phyloP scores from a whole-genome alignment of 2,888 invertebrate genomes.

The Morinoia aosen region DNA sequence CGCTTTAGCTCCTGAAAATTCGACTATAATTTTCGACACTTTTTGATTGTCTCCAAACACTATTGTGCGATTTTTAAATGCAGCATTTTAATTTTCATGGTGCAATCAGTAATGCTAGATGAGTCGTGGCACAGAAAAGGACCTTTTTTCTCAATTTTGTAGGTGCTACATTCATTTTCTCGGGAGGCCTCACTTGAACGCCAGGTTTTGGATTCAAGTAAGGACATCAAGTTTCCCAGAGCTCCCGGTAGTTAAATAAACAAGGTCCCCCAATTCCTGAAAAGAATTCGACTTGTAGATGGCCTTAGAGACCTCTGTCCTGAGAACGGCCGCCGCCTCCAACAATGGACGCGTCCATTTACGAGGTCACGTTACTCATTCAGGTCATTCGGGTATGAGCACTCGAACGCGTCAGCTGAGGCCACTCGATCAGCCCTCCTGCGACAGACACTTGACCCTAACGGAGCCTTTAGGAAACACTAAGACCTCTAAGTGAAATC shows the following conservation, averaged over 20 bases:
- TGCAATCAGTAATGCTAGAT: too few relatives aligned
- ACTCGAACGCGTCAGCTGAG: background rate
- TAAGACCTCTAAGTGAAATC: slow-evolving; percentile 20
- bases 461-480: slow-evolving; percentile 36
- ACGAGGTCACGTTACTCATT: slow-evolving; percentile 18
- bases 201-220: background rate
- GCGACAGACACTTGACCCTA: slow-evolving; percentile 50
- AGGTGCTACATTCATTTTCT: background rate
- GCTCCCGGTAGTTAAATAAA: slow-evolving; percentile 5
- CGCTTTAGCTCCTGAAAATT: too few relatives aligned
- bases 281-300: background rate
- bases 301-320: background rate
- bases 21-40: too few relatives aligned
- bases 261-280: background rate
- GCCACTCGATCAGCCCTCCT: slow-evolving; percentile 34
- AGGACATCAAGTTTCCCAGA: background rate
- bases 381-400: slow-evolving; percentile 5
- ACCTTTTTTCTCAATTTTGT: background rate
- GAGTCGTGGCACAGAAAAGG: background rate
- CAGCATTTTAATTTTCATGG: background rate
- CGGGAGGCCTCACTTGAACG: background rate
- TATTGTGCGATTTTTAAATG: too few relatives aligned
- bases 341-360: background rate
- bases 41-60: too few relatives aligned
- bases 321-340: background rate